Percentiles rank a stretch among this genome's conserved stretches.
phyloP scores from a whole-genome alignment of 2,888 invertebrate genomes.

The Onchidella celtica region DNA sequence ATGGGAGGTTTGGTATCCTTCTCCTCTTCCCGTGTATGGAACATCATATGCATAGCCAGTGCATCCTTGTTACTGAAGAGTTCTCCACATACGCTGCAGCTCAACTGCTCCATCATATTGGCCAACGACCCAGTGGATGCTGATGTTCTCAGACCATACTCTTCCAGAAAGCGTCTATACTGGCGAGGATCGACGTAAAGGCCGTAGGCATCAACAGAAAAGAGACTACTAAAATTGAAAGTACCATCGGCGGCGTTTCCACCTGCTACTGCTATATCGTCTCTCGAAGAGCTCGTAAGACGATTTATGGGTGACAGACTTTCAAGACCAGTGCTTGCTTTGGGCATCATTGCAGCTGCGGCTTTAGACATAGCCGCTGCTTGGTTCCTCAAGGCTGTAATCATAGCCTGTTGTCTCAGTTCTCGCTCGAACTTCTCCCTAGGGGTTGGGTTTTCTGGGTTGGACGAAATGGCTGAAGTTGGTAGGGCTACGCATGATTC shows the following conservation, averaged over 20 bases:
- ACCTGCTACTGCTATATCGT: background rate
- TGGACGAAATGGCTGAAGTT: constrained; percentile 36
- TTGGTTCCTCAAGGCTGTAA: constrained; percentile 39
- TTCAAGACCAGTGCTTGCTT: background rate
- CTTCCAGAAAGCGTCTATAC: constrained; percentile 34
- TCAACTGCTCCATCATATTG: constrained; percentile 43
- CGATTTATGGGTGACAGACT: background rate
- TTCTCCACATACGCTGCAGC: constrained; percentile 68
- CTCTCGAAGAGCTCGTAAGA: background rate
- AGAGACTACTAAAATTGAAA: constrained; percentile 16
- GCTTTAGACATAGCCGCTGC: constrained; percentile 30
- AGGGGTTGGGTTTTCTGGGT: constrained; percentile 44
- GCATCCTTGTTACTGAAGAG: constrained; percentile 73
- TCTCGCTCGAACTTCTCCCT: constrained; percentile 46
- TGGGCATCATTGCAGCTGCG: constrained; percentile 23
- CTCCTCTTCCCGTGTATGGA: constrained; percentile 54
- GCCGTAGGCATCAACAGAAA: constrained; percentile 44
- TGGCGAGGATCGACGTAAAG: constrained; percentile 42
- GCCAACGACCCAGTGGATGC: background rate
- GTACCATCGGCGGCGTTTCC: background rate
- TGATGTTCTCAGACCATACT: constrained; percentile 34
- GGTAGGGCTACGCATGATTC: constrained; percentile 65
- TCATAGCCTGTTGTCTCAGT: constrained; percentile 42
- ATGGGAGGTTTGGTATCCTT: constrained; percentile 20
- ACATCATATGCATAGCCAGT: constrained; percentile 78